These are phyloP conservation scores for Drosophila sulfurigaster DNA, from an alignment of 1,140 invertebrate species.

Conservation along the genomic window DNA sequence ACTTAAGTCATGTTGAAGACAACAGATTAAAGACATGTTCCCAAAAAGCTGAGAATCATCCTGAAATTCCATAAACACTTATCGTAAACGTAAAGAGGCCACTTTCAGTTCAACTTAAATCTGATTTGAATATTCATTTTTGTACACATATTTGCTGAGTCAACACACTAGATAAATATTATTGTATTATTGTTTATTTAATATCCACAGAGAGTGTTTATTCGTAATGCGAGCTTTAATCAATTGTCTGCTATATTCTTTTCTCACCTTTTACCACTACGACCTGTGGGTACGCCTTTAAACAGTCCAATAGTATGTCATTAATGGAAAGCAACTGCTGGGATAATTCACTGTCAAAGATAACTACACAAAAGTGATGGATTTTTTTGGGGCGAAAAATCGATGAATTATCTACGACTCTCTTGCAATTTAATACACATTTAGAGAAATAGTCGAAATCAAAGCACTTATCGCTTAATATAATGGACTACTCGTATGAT, in stretches of 20 bases:
- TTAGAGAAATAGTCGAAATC: conserved; percentile 63
- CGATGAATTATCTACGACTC: conserved; percentile 45
- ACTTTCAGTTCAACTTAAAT: too few relatives aligned
- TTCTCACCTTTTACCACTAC: not conserved
- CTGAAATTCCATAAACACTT: not conserved
- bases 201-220: conserved; percentile 6
- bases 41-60: not conserved
- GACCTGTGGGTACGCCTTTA: conserved; percentile 11
- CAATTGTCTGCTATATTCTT: not conserved
- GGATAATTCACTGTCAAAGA: conserved; percentile 20
- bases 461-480: conserved; percentile 43
- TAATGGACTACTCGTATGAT: conserved; percentile 2
- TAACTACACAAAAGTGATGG: conserved; percentile 9
- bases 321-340: conserved; percentile 8
- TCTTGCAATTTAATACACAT: conserved; percentile 75
- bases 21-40: not conserved
- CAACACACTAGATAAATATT: too few relatives aligned
- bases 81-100: too few relatives aligned
- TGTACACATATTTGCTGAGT: not conserved
- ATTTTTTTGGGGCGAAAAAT: conserved; percentile 15
- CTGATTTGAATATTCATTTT: too few relatives aligned
- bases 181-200: not conserved
- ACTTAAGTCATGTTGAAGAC: conserved; percentile 6
- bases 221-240: conserved; percentile 4
- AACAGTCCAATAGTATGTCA: conserved; percentile 2